Evolutionary conservation across 2,113 vertebrate genomes (phyloP).

Genomic region (Suncus etruscus): DNA sequence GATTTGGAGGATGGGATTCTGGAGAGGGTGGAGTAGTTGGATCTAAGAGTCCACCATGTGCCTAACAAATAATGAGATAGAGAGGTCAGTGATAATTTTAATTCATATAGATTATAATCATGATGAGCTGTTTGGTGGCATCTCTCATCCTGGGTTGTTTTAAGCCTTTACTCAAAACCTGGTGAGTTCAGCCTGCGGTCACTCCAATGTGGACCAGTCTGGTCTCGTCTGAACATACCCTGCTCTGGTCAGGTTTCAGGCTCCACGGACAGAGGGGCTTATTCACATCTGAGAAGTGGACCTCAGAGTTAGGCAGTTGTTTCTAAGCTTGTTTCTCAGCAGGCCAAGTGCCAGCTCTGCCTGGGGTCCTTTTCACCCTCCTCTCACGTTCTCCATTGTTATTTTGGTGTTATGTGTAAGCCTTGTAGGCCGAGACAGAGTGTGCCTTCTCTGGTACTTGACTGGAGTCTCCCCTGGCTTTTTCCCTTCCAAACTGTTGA

Average conservation of each 20-base stretch:
- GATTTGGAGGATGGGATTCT: not conserved
- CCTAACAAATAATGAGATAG: conserved; percentile 7
- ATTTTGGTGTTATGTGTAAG: not conserved
- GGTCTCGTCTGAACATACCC: not conserved
- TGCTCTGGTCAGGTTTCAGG: not conserved
- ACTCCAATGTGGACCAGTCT: not conserved
- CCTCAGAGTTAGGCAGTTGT: not conserved
- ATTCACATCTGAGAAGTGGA: not conserved
- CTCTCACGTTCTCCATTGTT: not conserved
- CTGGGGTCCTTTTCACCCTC: not conserved
- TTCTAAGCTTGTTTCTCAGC: not conserved
- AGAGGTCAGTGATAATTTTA: not conserved
- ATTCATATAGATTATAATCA: not conserved
- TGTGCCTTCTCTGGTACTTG: not conserved
- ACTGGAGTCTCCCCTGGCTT: not conserved
- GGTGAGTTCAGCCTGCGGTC: not conserved
- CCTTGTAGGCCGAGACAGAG: not conserved
- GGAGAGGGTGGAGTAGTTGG: not conserved
- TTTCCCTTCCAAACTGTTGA: not conserved
- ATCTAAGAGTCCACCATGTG: not conserved
- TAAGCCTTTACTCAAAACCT: not conserved
- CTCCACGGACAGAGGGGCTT: not conserved
- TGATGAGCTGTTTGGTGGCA: not conserved
- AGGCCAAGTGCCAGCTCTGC: not conserved
- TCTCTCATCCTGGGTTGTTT: not conserved